Conservation (phyloP, 2,888 invertebrate species). For the Drosophila siamana region DNA sequence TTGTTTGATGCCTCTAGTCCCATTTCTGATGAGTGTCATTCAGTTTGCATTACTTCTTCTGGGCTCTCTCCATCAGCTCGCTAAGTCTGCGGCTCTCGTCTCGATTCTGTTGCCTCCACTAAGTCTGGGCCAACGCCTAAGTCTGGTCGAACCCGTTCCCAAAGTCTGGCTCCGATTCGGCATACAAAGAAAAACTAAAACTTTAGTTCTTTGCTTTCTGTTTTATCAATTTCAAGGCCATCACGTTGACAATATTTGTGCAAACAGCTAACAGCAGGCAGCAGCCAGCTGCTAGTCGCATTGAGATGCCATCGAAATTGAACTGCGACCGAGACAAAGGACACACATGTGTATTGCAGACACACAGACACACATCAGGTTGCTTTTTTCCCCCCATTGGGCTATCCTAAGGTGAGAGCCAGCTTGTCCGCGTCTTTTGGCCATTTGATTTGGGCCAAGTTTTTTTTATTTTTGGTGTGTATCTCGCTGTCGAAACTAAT, state of each 20-base stretch:
- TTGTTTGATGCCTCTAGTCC: background rate
- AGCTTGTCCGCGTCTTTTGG: conserved; percentile 32
- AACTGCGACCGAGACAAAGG: conserved; percentile 20
- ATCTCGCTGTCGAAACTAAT: conserved; percentile 36
- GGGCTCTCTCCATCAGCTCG: background rate
- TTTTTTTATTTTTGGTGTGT: conserved; percentile 46
- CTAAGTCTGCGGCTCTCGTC: conserved; percentile 1
- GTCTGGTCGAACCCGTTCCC: background rate
- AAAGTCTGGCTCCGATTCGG: conserved; percentile 4
- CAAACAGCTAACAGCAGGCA: conserved; percentile 9
- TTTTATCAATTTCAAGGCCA: conserved; percentile 43
- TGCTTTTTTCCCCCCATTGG: background rate
- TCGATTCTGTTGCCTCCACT: background rate
- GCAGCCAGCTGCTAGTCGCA: background rate
- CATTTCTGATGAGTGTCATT: conserved; percentile 15
- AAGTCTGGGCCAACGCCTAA: background rate
- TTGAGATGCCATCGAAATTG: conserved; percentile 42
- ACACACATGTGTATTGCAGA: conserved; percentile 37
- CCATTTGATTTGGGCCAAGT: conserved; percentile 47
- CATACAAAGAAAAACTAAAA: conserved; percentile 10
- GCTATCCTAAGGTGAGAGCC: conserved; percentile 26
- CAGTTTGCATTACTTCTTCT: conserved; percentile 2
- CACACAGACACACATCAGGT: conserved; percentile 1
- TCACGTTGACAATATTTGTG: conserved; percentile 29
- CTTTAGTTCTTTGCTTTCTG: conserved; percentile 3